Evolutionary conservation across 2,888 invertebrate species (phyloP), one percentile per base, ranked within the genome.

Genomic region (Ormyrus rosae): DNA sequence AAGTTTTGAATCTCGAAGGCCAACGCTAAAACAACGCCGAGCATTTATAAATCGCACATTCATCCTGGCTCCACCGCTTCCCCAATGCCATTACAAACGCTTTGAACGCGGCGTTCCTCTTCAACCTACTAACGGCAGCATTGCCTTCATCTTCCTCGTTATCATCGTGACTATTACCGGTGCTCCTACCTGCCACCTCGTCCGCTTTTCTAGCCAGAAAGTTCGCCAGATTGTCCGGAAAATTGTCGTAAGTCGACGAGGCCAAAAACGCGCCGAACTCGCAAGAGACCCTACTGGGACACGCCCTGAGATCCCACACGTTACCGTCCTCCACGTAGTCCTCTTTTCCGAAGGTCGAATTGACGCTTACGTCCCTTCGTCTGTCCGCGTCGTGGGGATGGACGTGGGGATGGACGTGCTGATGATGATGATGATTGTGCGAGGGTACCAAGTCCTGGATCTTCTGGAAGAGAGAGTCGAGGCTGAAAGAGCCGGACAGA

Each of bases 211-310:
- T 83, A 6, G 53, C 63, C 6, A 86, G 51, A 51, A 80, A 83
- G 4, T 58, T 65, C 19, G 45, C 68, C 0, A 86, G 70, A 34
- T 84, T 85, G 8, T 82, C 78, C 0, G 86, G 83, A 6, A 86
- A 60, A 46, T 72, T 61, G 8, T 58, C 68, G 11, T 67, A 70
- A 0, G 80, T 60, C 0, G 82, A 72, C 0, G 63, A 60, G 0
- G 83, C 82, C 0, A 86, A 50, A 19, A 83, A 85, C 0, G 81
- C 82, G 0, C 85, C 86, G 2, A 85, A 75, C 71, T 86, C 86
- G 60, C 86, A 86, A 5, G 85, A 83, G 0, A 84, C 77, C 74
- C 84, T 84, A 34, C 83, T 85, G 5, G 86, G 85, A 60, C 86
- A 86, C 1, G 60, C 48, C 0, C 72, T 63, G 9, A 82, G 58